Percentiles rank a stretch among this genome's conserved stretches.
phyloP scores from a whole-genome alignment of 2,797 vertebrate genomes.

The Sebastes nivosus region DNA sequence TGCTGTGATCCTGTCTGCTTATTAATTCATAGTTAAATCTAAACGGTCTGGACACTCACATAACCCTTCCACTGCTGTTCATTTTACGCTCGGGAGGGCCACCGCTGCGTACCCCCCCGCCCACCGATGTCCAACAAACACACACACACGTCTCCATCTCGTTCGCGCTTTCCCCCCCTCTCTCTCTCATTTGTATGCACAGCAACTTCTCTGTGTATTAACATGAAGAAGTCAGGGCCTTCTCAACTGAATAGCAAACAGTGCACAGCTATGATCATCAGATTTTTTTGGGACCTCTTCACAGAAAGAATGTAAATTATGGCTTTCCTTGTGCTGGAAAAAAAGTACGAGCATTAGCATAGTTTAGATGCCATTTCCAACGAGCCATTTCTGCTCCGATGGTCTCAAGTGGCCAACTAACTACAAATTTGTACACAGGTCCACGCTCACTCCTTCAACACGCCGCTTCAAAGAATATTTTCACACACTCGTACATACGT shows the following conservation, averaged over 20 bases:
- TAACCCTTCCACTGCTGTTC: slow-evolving; percentile 45
- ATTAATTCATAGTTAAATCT: slow-evolving; percentile 75
- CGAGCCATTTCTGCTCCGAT: slow-evolving; percentile 28
- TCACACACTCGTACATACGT: slow-evolving; percentile 27
- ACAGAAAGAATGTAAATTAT: slow-evolving; percentile 41
- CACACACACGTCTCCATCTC: not conserved
- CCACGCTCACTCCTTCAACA: slow-evolving; percentile 50
- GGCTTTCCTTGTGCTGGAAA: slow-evolving; percentile 14
- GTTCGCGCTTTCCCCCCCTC: too few relatives aligned
- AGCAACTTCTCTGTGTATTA: not conserved
- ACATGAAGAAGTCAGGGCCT: not conserved
- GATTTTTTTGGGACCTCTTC: slow-evolving; percentile 19
- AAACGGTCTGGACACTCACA: slow-evolving; percentile 65
- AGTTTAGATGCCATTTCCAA: slow-evolving; percentile 58
- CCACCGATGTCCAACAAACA: slow-evolving; percentile 14
- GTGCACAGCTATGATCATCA: slow-evolving; percentile 3
- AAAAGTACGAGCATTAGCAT: slow-evolving; percentile 42
- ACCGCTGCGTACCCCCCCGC: not conserved
- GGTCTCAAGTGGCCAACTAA: slow-evolving; percentile 59
- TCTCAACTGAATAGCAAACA: slow-evolving; percentile 14
- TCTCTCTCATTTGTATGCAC: slow-evolving; percentile 7
- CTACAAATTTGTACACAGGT: slow-evolving; percentile 64
- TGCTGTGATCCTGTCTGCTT: slow-evolving; percentile 57
- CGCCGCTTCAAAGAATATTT: slow-evolving; percentile 60
- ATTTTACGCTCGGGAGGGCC: slow-evolving; percentile 58